These are phyloP conservation scores for Epizoanthus stellaris DNA, from an alignment of 92 coral and sea anemone species.

Conservation along the genomic window DNA sequence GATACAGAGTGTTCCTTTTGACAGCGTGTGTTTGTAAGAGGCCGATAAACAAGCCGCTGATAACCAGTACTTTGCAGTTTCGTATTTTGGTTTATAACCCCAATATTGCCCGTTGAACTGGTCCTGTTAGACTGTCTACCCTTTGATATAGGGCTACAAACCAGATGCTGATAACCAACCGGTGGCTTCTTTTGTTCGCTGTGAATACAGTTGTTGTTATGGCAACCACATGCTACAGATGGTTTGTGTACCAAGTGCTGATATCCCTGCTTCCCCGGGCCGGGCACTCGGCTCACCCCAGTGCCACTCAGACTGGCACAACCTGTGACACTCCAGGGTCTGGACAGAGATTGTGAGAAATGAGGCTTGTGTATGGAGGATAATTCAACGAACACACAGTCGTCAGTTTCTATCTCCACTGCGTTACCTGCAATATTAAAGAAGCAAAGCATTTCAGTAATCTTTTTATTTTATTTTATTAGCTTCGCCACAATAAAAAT, in stretches of 20 bases:
- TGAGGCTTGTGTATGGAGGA: neutral
- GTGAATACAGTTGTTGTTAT: neutral
- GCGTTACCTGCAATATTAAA: neutral
- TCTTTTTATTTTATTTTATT: too few species aligned
- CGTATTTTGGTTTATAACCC: neutral
- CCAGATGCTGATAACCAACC: neutral
- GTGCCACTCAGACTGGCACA: neutral
- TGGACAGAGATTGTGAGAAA: neutral
- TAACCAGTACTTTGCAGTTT: neutral
- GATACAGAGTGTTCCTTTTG: slow-evolving; percentile 14
- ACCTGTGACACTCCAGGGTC: slow-evolving; percentile 42
- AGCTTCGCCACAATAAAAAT: too few species aligned
- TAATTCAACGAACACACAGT: slow-evolving; percentile 34
- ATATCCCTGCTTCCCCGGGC: slow-evolving; percentile 6
- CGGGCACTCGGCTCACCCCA: neutral
- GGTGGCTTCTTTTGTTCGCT: neutral
- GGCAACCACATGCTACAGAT: slow-evolving; percentile 18
- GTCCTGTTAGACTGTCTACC: neutral
- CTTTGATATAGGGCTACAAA: neutral
- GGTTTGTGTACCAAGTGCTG: slow-evolving; percentile 9
- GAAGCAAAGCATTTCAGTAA: too few species aligned
- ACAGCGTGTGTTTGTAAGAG: neutral
- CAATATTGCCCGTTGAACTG: slow-evolving; percentile 15
- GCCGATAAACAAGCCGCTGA: slow-evolving; percentile 21
- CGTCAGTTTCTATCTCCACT: slow-evolving; percentile 5